A percentile compares a stretch with the other conserved stretches of the same genome.
These are phyloP conservation scores for Conus ventricosus DNA, from an alignment of 1,140 invertebrate species.

Conservation along the genomic window DNA sequence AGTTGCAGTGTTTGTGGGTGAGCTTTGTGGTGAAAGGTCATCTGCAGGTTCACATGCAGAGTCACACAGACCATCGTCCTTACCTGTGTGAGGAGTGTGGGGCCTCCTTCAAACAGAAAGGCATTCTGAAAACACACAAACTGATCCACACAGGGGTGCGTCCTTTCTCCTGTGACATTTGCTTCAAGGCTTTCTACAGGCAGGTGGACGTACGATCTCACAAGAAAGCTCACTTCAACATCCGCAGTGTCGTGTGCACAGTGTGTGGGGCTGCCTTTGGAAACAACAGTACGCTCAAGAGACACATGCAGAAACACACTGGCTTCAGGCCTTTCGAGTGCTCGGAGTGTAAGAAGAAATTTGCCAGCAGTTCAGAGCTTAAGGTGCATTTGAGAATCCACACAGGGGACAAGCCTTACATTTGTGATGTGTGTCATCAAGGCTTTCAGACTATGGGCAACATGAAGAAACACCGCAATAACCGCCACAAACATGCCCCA, in stretches of 20 bases:
- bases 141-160: conserved; percentile 30
- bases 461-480: conserved; percentile 39
- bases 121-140: conserved; percentile 33
- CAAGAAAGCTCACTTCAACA: conserved; percentile 27
- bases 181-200: conserved; percentile 28
- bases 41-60: conserved; percentile 33
- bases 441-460: conserved; percentile 27
- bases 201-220: conserved; percentile 26
- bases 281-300: neutral
- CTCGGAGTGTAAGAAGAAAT: conserved; percentile 16
- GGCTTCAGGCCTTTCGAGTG: conserved; percentile 17
- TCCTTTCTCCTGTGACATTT: conserved; percentile 33
- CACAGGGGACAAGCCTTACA: conserved; percentile 86
- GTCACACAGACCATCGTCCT: conserved; percentile 26
- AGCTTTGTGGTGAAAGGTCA: conserved; percentile 29
- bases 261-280: conserved; percentile 34
- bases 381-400: conserved; percentile 86
- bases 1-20: conserved; percentile 76
- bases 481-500: conserved; percentile 19
- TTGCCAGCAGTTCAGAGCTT: conserved; percentile 56
- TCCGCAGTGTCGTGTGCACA: conserved; percentile 17
- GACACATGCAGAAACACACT: conserved; percentile 30
- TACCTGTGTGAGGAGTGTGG: conserved; percentile 39
- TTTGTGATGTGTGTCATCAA: conserved; percentile 75
- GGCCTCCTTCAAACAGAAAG: conserved; percentile 26